Evolutionary conservation across 2,797 vertebrate genomes (phyloP).

Genomic region (Coracias cyanogaster): DNA sequence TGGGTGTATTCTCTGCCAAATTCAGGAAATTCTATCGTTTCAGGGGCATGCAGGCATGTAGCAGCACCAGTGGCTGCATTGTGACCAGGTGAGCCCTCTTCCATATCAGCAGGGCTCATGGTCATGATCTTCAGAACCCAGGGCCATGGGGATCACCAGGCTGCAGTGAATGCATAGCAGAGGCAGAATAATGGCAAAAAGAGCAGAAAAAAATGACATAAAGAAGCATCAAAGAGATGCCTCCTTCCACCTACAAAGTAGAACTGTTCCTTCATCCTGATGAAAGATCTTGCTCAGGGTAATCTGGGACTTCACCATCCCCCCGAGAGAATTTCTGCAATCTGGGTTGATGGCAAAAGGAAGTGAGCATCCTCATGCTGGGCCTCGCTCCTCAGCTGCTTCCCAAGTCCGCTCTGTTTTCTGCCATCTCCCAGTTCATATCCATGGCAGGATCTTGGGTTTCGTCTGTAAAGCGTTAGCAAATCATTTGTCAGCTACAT

Average conservation of each 20-base stretch:
- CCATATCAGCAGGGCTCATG: background rate
- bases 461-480: background rate
- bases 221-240: background rate
- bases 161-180: background rate
- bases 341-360: background rate
- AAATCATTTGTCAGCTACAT: background rate
- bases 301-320: background rate
- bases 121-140: background rate
- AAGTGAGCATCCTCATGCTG: background rate
- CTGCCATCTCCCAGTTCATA: background rate
- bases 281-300: background rate
- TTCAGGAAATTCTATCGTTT: background rate
- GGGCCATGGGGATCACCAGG: background rate
- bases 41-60: background rate
- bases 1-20: background rate
- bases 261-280: background rate
- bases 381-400: background rate
- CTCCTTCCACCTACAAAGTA: background rate
- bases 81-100: background rate
- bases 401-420: background rate
- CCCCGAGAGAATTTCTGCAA: background rate
- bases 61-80: background rate
- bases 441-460: background rate
- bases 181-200: background rate
- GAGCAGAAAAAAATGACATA: background rate